A percentile compares a stretch with the other conserved stretches of the same genome.
Conservation (phyloP, 2,888 invertebrate genomes). For the Drosophila longiperda region DNA sequence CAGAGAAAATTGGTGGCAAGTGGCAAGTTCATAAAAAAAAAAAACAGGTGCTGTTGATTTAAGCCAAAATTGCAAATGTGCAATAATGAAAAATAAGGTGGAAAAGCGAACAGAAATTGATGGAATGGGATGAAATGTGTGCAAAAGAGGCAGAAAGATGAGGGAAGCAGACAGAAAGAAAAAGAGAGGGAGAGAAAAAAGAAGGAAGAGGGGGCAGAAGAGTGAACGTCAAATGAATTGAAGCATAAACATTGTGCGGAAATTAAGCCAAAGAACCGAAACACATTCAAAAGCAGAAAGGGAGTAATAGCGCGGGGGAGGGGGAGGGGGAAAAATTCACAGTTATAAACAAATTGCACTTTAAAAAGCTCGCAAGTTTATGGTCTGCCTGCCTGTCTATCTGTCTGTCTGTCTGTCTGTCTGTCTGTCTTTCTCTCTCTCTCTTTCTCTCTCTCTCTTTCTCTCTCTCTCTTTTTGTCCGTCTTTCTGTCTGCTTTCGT, state of each 20-base stretch:
- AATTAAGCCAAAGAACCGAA: slow-evolving; percentile 62
- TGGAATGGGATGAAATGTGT: slow-evolving; percentile 70
- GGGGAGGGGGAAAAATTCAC: neutral
- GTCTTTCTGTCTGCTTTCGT: slow-evolving; percentile 15
- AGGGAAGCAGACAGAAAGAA: neutral
- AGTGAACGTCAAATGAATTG: slow-evolving; percentile 49
- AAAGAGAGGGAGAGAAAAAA: neutral
- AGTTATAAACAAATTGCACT: slow-evolving; percentile 63
- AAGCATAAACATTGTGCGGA: slow-evolving; percentile 72
- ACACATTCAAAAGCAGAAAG: slow-evolving; percentile 4
- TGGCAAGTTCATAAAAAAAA: slow-evolving; percentile 38
- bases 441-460: slow-evolving; percentile 11
- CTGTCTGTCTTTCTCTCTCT: neutral
- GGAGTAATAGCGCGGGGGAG: neutral
- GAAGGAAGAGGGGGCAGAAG: neutral
- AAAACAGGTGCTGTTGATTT: slow-evolving; percentile 38
- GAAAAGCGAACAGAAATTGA: neutral
- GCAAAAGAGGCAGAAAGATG: slow-evolving; percentile 33
- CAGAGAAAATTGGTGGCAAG: neutral
- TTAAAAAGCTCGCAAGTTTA: slow-evolving; percentile 48
- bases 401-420: neutral
- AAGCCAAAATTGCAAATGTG: slow-evolving; percentile 29
- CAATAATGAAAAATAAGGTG: neutral
- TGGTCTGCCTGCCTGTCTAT: slow-evolving; percentile 14
- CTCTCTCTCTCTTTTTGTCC: neutral